A percentile compares a stretch with the other conserved stretches of the same genome.
phyloP scores from a whole-genome alignment of 2,113 vertebrate species.

The Ondatra zibethicus region DNA sequence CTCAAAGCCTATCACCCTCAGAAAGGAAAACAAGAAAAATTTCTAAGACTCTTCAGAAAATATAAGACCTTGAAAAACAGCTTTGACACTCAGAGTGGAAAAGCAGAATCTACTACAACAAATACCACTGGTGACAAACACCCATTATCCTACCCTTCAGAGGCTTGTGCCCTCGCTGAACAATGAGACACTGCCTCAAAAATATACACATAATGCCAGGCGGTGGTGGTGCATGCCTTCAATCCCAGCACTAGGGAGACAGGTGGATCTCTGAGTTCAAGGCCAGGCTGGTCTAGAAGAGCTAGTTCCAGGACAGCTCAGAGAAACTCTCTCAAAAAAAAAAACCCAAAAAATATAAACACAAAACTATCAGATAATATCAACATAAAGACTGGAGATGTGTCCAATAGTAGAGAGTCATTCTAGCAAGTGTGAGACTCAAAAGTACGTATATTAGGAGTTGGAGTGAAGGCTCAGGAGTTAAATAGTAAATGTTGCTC shows the following conservation, averaged over 20 bases:
- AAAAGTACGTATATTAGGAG: not conserved
- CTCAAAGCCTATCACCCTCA: not conserved
- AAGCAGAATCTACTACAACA: not conserved
- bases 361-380: not conserved
- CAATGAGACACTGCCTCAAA: not conserved
- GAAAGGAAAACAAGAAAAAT: not conserved
- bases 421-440: not conserved
- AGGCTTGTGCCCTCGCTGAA: not conserved
- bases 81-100: not conserved
- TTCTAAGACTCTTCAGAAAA: not conserved
- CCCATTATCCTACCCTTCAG: not conserved
- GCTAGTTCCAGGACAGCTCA: no score
- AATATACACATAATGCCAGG: not conserved
- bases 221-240: no score
- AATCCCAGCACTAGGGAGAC: no score
- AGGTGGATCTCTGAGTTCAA: no score
- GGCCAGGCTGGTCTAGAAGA: no score
- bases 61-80: not conserved
- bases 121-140: not conserved
- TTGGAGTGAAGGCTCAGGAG: not conserved
- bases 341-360: not conserved
- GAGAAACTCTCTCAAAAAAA: no score
- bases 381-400: not conserved
- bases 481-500: not conserved
- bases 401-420: not conserved